Evolutionary conservation across 2,888 invertebrate genomes (phyloP), one percentile per base, ranked within the genome.

Genomic region (Andrena haemorrhoa): DNA sequence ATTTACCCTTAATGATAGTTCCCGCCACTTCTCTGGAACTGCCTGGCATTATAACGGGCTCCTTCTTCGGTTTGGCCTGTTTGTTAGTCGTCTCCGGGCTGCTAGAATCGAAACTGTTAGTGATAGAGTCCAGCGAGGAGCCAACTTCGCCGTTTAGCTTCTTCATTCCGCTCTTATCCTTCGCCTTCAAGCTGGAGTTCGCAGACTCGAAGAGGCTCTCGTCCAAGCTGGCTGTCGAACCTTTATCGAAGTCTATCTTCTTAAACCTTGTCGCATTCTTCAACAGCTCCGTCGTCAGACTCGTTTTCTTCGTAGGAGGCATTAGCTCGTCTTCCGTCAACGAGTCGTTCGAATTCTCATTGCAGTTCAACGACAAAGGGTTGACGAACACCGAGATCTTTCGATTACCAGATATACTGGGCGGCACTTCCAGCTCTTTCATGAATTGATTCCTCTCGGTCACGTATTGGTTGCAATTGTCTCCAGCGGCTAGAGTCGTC

Each of bases 311-410:
- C 10, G 75, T 78, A 33, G 77, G 70, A 0, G 84, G 33, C 12
- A 85, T 71, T 20, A 89, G 82, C 12, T 94, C 93, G 35, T 93
- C 93, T 33, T 94, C 94, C 2, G 92, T 91, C 26, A 93, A 76
- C 0, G 94, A 94, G 66, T 94, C 94, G 29, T 89, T 92, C 0
- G 93, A 94, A 84, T 92, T 92, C 29, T 93, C 91, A 63, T 89
- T 92, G 41, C 92, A 92, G 58, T 92, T 94, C 16, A 91, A 83
- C 8, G 92, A 94, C 1, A 97, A 94, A 4, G 96, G 96, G 90
- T 97, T 97, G 60, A 97, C 95, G 74, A 96, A 95, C 56, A 97
- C 95, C 6, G 96, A 95, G 26, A 97, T 95, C 76, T 95, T 95
- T 23, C 94, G 85, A 90, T 91, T 95, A 86, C 91, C 94, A 33